Base-by-base conservation (phyloP, 2,113 vertebrate genomes). In the Aphelocoma coerulescens region DNA sequence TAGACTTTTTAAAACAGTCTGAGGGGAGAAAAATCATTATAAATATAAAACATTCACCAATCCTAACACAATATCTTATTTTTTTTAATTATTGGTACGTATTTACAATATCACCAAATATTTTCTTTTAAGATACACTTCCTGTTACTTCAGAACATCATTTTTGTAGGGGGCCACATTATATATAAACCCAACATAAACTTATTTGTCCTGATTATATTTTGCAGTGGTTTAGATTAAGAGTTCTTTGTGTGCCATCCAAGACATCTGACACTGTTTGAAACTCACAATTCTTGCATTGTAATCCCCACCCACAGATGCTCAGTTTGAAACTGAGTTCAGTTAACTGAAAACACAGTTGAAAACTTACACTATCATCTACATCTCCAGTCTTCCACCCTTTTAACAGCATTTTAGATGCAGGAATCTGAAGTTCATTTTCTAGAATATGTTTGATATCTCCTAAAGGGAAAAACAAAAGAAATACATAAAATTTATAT, bases 361-460 rank as follows among this genome's bases (percentile, higher is more conserved):
- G 83, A 86, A 96, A 96, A 99, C 99, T 99, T 97, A 99, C 99
- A 97, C 98, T 99, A 90, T 99, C 99, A 79, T 99, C 99, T 86
- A 99, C 98, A 66, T 99, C 99, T 95, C 99, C 99, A 94, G 98
- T 98, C 98, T 99, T 99, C 99, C 99, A 99, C 81, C 99, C 99
- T 97, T 99, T 99, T 92, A 99, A 98, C 94, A 99, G 98, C 99
- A 99, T 99, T 99, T 99, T 99, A 95, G 99, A 99, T 55, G 98
- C 97, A 95, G 99, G 99, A 96, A 99, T 98, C 76, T 98, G 98
- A 91, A 99, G 98, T 95, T 99, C 99, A 95, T 99, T 99, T 98
- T 99, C 99, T 84, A 99, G 98, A 97, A 99, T 98, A 80, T 98
- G 98, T 98, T 99, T 99, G 96, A 99, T 99, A 89, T 99, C 99